These are phyloP conservation scores for Phycodurus eques DNA, from an alignment of 2,113 vertebrate genomes.

Conservation along the genomic window DNA sequence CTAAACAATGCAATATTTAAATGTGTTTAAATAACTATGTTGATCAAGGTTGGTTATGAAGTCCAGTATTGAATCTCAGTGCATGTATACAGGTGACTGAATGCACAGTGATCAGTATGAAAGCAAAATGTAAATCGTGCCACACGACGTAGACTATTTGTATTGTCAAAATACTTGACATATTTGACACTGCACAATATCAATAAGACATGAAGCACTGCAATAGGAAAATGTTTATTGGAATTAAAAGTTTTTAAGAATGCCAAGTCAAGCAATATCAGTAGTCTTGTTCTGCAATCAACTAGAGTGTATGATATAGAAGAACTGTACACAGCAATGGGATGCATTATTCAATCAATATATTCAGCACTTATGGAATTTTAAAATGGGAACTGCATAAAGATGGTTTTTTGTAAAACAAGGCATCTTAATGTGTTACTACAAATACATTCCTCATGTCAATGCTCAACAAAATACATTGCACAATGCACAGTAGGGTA, in stretches of 20 bases:
- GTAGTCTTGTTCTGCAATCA: background rate
- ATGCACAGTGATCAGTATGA: background rate
- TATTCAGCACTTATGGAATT: background rate
- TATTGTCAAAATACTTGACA: background rate
- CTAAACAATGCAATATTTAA: background rate
- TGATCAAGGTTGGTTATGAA: background rate
- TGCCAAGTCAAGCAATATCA: background rate
- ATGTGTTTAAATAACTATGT: background rate
- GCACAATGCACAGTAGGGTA: background rate
- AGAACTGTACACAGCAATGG: background rate
- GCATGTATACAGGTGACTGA: background rate
- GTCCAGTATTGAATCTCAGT: background rate
- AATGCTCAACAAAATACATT: background rate
- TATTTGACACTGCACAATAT: background rate
- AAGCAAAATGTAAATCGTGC: background rate
- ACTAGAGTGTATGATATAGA: background rate
- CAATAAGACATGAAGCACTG: background rate
- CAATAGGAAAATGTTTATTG: constrained; percentile 2
- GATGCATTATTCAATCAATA: background rate
- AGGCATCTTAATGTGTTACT: background rate
- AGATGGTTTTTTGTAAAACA: background rate
- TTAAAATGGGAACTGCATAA: background rate
- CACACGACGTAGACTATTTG: background rate
- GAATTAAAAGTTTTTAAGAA: background rate
- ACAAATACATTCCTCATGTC: background rate